Evolutionary conservation across 2,797 vertebrate genomes (phyloP), one percentile per base, ranked within the genome.

Genomic region (Apogon hyalosoma): DNA sequence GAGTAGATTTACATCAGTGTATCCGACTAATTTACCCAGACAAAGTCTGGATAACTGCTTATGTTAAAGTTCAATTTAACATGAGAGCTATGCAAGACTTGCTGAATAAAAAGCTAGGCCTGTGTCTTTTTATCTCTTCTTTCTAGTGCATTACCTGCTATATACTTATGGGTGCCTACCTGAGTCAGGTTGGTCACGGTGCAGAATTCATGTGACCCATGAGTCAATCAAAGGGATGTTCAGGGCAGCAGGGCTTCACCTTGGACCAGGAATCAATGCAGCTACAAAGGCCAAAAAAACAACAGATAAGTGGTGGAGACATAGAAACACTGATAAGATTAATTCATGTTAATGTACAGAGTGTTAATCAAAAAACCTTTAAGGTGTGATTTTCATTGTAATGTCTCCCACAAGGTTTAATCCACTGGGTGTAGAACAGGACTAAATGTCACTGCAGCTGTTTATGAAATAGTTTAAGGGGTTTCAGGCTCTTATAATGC

Each of bases 241-340:
- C 94, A 0, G 94, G 94, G 76, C 94, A 95, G 87, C 94, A 95
- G 67, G 93, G 91, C 74, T 95, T 95, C 87, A 95, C 93, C 80
- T 92, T 93, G 86, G 90, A 91, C 94, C 94, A 95, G 63, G 90
- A 92, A 74, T 95, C 94, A 67, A 95, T 95, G 83, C 94, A 95
- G 82, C 94, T 95, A 18, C 28, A 61, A 60, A 9, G 43, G 80
- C n/a, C 68, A 28, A 51, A 2, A 51, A 24, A 51, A 48, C 6
- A 57, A 15, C 24, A 56, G 10, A 18, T 5, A 38, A 16, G 14
- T 1, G 46, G 12, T 33, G 14, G 39, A 4, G 19, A 67, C 18
- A 18, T 3, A 16, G 6, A 48, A 2, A 46, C 39, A 16, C 3
- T 33, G 31, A 0, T 24, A 1, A 33, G 41, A 71, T 48, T 24